Evolutionary conservation across 2,888 invertebrate genomes (phyloP), one percentile per base, ranked within the genome.

Genomic region (Eristalinus sepulchralis): DNA sequence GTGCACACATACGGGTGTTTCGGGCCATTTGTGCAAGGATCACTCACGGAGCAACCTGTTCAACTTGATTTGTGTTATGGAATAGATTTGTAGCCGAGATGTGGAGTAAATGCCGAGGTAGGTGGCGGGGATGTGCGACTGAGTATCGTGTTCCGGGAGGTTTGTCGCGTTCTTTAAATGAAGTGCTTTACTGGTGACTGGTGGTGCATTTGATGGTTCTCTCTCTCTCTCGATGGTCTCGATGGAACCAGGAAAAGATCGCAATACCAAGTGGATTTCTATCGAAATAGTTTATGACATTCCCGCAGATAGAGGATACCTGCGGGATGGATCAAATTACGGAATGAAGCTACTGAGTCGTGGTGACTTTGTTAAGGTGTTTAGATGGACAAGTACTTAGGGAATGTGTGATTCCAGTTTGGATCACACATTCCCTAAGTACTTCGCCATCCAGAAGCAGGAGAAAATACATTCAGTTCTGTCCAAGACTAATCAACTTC

Each of bases 11-110:
- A 70, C 47, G 68, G 71, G 75, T 68, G 79, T 71, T 76, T 57
- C 71, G 81, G 66, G 75, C 80, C 76, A 84, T 76, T 84, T 84
- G 81, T 81, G 81, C 75, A 76, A 84, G 84, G 81, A 84, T 84
- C 80, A 81, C 75, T 84, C 77, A 79, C 73, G 68, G 75, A 83
- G 68, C 83, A 75, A 83, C 83, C 83, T 79, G 79, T 75, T 79
- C 79, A 75, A 79, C 79, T 83, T 79, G 83, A 83, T 83, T 83
- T 83, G 83, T 83, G 68, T 83, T 83, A 79, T 70, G 59, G 79
- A 83, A 73, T 78, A 73, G 83, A 77, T 53, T 27, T 22, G 27
- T 57, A 22, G 47, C 47, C 47, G 47, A 17, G 47, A 47, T 47
- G 47, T 47, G 47, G 47, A 47, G 47, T 47, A 47, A 47, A 47